Evolutionary conservation across 2,113 vertebrate species (phyloP), one percentile per base, ranked within the genome.

Genomic region (Psophia crepitans): DNA sequence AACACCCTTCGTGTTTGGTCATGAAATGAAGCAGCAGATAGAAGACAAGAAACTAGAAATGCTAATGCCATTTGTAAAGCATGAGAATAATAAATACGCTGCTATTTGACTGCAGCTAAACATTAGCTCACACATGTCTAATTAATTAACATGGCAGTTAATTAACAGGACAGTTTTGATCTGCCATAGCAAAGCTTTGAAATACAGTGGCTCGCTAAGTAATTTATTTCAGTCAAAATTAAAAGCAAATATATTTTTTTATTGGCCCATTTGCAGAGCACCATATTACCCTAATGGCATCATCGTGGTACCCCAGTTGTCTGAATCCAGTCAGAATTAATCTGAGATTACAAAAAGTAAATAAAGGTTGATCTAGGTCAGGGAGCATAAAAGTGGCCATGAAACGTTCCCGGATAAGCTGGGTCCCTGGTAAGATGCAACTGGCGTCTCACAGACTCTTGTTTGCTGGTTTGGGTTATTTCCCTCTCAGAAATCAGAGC

Each of bases 101-200:
- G 88, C 46, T 86, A 23, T 92, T 92, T 49, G 28, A 61, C 71
- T 96, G 89, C 66, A 83, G 69, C 60, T 81, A 96, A 90, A 71
- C 81, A 89, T 78, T 64, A 74, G 48, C 82, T 94, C 70, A 32
- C 48, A 93, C 71, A 71, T 0, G 0, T 93, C 90, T 88, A 95
- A 87, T 93, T 97, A 96, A 95, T 96, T 96, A 96, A 87, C 63
- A 77, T 48, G 89, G 89, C 89, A 96, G 84, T 95, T 97, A 96
- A 96, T 96, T 96, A 97, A 87, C 61, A 90, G 74, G 93, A 91
- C 58, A 85, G 89, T 94, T 97, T 96, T 97, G 95, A 96, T 96
- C 87, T 95, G 63, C 82, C 19, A 3, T 85, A 90, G 46, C 70
- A 96, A 94, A 95, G 84, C 92, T 97, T 94, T 97, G 90, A 95